Conservation (phyloP, 2,113 vertebrate genomes). For the Pygoscelis antarcticus region DNA sequence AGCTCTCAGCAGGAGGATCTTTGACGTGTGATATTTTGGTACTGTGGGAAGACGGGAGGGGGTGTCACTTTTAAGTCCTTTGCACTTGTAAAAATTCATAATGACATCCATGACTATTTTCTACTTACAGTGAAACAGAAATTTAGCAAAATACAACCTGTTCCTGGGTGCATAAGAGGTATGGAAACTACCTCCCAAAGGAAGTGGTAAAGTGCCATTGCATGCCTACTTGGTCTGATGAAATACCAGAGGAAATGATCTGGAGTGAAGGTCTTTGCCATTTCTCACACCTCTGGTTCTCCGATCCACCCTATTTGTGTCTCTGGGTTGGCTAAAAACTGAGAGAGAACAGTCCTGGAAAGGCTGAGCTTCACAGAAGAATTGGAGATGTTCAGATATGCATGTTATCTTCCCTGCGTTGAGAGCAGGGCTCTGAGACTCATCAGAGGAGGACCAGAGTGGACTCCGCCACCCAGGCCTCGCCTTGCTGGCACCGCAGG, state of each 20-base stretch:
- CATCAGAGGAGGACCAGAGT: background rate
- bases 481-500: background rate
- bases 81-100: background rate
- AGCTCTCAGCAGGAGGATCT: slow-evolving; percentile 33
- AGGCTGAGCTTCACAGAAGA: background rate
- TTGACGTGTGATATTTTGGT: slow-evolving; percentile 36
- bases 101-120: background rate
- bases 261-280: background rate
- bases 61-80: background rate
- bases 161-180: background rate
- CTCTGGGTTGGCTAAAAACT: background rate
- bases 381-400: background rate
- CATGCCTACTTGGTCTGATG: background rate
- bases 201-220: background rate
- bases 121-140: background rate
- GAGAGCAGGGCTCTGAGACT: background rate
- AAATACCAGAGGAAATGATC: background rate
- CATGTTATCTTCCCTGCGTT: background rate
- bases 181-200: background rate
- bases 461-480: background rate
- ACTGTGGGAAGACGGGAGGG: background rate
- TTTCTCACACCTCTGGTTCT: background rate
- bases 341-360: background rate
- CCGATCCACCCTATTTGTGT: background rate
- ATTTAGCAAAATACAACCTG: background rate